Evolutionary conservation across 30 jellyfish, hydroid and myxozoan genomes (phyloP), one percentile per base, ranked within the genome.

Genomic region (Morbakka virulenta): DNA sequence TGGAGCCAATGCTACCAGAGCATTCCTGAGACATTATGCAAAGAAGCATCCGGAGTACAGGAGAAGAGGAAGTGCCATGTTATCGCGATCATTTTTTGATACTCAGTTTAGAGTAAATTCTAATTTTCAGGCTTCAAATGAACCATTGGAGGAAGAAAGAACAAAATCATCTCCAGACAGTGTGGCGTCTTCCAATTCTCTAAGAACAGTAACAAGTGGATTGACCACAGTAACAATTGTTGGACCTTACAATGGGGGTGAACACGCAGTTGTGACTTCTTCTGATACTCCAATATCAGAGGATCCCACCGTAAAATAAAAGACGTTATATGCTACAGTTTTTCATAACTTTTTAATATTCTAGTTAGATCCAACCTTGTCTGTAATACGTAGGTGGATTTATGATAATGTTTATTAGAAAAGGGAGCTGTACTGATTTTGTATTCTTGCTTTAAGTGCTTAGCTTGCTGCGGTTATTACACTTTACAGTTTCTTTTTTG

Each of bases 1-100:
- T 81, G 99, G 99, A 21, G 99, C 96, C 14, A 79, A 95, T 14
- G 96, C 97, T 13, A 89, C 99, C 25, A 74, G 97, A 27, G 87
- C 99, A 28, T 93, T 93, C 63, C 81, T 93, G 57, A 78, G 97
- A 33, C 94, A 93, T 51, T 93, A 72, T 65, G 93, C 97, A 11
- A 81, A 81, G 71, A 79, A 82, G 73, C 99, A 93, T 68, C 99
- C 99, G 0, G 99, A 93, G 51, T 76, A 84, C 25, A 71, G 97
- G 24, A 71, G 95, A 30, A 75, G 99, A 50, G 85, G 91, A 28
- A 93, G 96, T 52, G 96, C 96, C 35, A 80, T 93, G 96, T 87
- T 93, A 4, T 81, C 99, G 20, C 69, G 75, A 35, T 61, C 72
- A 22, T 93, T 93, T 65, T 93, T 93, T 53, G 93, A 67, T 20